Conservation (phyloP, 2,888 invertebrate genomes). For the Oegoconia quadripuncta region DNA sequence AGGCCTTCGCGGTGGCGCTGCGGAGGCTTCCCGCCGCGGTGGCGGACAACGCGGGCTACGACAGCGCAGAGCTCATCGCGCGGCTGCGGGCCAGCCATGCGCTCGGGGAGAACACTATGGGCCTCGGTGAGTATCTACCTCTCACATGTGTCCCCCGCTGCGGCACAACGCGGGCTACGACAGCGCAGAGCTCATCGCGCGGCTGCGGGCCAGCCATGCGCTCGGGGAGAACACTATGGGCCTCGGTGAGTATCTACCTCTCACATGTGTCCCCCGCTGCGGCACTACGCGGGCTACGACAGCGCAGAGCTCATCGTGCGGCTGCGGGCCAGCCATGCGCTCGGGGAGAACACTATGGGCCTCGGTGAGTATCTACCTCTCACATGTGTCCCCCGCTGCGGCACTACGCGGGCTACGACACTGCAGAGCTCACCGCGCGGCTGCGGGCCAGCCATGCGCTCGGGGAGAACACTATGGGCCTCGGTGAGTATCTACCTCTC, state of each 20-base stretch:
- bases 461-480: constrained; percentile 86
- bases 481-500: constrained; percentile 77
- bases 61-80: constrained; percentile 96
- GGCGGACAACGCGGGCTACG: constrained; percentile 99
- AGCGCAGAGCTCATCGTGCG: constrained; percentile 87
- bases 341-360: constrained; percentile 87
- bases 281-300: not conserved
- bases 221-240: constrained; percentile 88
- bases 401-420: not conserved
- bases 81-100: constrained; percentile 94
- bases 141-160: not conserved
- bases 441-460: constrained; percentile 94
- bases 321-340: constrained; percentile 93
- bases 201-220: constrained; percentile 94
- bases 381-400: not conserved
- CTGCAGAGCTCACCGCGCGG: constrained; percentile 87
- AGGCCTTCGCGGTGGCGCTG: constrained; percentile 94
- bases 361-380: constrained; percentile 78
- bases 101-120: constrained; percentile 86
- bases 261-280: not conserved
- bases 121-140: constrained; percentile 82
- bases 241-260: constrained; percentile 79
- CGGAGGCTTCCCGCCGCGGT: constrained; percentile 95
- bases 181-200: constrained; percentile 85
- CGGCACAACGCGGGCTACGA: not conserved